Evolutionary conservation across 2,113 vertebrate genomes (phyloP), one percentile per base, ranked within the genome.

Genomic region (Falco punctatus): DNA sequence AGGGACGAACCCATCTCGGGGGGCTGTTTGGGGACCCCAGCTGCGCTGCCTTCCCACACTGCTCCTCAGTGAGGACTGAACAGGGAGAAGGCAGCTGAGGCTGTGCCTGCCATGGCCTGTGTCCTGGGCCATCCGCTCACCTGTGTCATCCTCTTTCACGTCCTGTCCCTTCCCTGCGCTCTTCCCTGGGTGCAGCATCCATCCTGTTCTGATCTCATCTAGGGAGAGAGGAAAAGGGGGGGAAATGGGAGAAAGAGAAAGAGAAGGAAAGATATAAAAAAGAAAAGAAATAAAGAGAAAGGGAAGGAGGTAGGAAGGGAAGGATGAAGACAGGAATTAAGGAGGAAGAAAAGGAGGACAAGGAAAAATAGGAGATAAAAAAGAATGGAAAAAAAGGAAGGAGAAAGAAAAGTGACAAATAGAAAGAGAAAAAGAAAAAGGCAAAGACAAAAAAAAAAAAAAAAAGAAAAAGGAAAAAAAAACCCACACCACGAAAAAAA

Each of bases 361-460:
- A 26, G 8, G 23, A 40, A 71, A 26, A 18, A 7, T 3, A 44
- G 21, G 2, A 23, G 15, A 44, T 20, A 6, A 8, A 48, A 11
- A 1, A 22, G 28, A 23, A 2, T 5, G 9, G 8, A 33, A 26
- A 6, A 18, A 32, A 32, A 3, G 2, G 2, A 38, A n/a, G 18
- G 5, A 46, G 15, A 54, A 66, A 52, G 11, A 66, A 49, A 59
- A 48, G 9, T 7, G 7, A 54, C 46, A 35, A 38, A 38, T 38
- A 38, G 23, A 51, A 32, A 33, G 28, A 42, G 13, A 46, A 22
- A 21, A 3, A 23, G 18, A 10, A 18, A 18, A 16, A 46, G 17
- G 7, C 14, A 18, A 35, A 48, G 40, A 42, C 51, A 35, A 55
- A 8, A 5, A 52, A 15, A 38, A 54, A 18, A 71, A 11, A 52